Base-by-base conservation (phyloP, 2,113 vertebrate species). In the Thunnus thynnus region DNA sequence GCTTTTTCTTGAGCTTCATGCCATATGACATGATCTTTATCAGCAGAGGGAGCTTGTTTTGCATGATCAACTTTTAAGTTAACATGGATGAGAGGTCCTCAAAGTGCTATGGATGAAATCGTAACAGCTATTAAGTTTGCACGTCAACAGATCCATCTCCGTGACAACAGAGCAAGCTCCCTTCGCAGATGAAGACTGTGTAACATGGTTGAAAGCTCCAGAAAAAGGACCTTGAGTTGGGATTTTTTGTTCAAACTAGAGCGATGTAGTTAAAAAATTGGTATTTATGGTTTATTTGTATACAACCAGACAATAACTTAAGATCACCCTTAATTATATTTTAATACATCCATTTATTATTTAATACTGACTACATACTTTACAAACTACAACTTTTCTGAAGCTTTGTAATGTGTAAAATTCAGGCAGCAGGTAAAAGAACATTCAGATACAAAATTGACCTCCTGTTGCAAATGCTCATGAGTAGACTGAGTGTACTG, bases 341-440 rank as follows among this genome's bases (percentile, higher is more conserved):
- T 61, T 41, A 44, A 48, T 3, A 20, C 51, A 25, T 18, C 18
- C 10, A 18, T 41, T 67, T 82, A 14, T 73, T 57, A 52, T 60
- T 4, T 44, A 32, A 22, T 30, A 56, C 27, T 8, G 6, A 3
- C 12, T 27, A 68, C 22, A 30, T 48, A 47, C 4, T 0, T 18
- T 13, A 75, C 22, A 30, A 51, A 44, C 46, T 58, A 46, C 7
- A 41, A 58, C 0, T 36, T 18, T 47, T 67, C 20, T 60, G 0
- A 20, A 55, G 18, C 44, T 41, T 25, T 32, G 3, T 2, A 44
- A 48, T 50, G 18, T 62, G 47, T 57, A 61, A 80, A 80, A 54
- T 66, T 51, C 0, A 62, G 41, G 65, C 72, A 56, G 47, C 61
- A 56, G 20, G 36, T 48, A 50, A 60, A 72, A 52, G 47, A 82